Conservation (phyloP, 2,888 invertebrate genomes). For the Ptilodon capucinus region DNA sequence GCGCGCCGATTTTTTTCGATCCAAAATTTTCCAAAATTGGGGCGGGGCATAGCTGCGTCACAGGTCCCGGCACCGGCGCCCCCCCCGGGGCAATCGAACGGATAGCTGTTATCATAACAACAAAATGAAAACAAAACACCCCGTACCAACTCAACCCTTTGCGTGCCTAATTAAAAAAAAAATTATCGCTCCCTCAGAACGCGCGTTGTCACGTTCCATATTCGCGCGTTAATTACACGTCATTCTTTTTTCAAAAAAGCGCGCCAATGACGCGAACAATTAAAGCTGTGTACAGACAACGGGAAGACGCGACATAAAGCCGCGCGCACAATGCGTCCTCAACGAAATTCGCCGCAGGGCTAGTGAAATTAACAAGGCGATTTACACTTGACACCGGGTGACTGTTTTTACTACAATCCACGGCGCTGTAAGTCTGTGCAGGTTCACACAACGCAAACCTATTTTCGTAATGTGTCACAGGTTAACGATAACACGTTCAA, state of each 20-base stretch:
- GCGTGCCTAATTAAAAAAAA: conserved; percentile 77
- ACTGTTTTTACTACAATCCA: conserved; percentile 74
- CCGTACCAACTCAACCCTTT: conserved; percentile 33
- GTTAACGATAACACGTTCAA: conserved; percentile 23
- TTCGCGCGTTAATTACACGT: conserved; percentile 82
- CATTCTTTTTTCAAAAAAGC: conserved; percentile 82
- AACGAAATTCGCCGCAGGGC: conserved; percentile 81
- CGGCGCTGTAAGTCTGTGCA: conserved; percentile 46
- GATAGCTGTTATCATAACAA: conserved; percentile 27
- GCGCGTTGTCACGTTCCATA: conserved; percentile 81
- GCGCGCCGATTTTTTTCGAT: no score
- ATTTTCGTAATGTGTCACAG: conserved; percentile 44
- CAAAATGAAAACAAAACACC: conserved; percentile 36
- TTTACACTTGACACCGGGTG: conserved; percentile 81
- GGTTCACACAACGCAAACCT: conserved; percentile 46
- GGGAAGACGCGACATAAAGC: conserved; percentile 81
- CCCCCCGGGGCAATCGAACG: no score
- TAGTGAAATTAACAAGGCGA: conserved; percentile 82
- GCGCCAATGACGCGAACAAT: conserved; percentile 82
- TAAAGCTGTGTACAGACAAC: conserved; percentile 81
- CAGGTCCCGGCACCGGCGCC: no score
- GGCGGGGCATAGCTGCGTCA: no score
- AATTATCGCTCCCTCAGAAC: conserved; percentile 75
- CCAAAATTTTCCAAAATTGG: no score
- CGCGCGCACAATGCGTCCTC: conserved; percentile 81